Percentiles rank a stretch among this genome's conserved stretches.
Conservation (phyloP, 2,888 invertebrate genomes). For the Idaea straminata region DNA sequence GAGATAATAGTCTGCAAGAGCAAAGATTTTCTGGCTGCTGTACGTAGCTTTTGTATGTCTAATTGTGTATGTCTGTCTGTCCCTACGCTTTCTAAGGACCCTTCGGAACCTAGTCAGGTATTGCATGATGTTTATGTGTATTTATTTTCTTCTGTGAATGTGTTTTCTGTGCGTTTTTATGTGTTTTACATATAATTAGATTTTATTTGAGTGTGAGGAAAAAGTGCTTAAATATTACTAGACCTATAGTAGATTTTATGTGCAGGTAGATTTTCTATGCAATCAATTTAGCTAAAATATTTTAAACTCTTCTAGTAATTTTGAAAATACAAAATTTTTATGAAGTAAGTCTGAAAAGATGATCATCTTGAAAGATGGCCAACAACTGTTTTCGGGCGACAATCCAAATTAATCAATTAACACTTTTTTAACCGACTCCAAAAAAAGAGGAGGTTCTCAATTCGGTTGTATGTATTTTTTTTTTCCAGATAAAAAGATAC, state of each 20-base stretch:
- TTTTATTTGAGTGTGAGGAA: not conserved
- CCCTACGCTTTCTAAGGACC: constrained; percentile 69
- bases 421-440: too few species aligned
- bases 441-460: too few species aligned
- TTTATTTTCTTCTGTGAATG: constrained; percentile 11
- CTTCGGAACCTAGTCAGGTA: constrained; percentile 70
- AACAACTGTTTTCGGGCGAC: not conserved
- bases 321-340: too few species aligned
- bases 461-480: too few species aligned
- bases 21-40: constrained; percentile 22
- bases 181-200: not conserved
- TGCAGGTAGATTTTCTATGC: too few species aligned
- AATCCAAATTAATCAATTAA: too few species aligned
- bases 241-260: not conserved
- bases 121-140: constrained; percentile 37
- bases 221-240: not conserved
- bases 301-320: too few species aligned
- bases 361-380: not conserved
- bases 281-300: too few species aligned
- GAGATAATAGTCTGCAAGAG: constrained; percentile 5
- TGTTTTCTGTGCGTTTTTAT: constrained; percentile 3
- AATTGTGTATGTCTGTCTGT: constrained; percentile 53
- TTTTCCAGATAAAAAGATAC: too few species aligned
- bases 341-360: not conserved
- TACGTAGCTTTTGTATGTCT: constrained; percentile 27